Conservation (phyloP, 2,797 vertebrate genomes). For the Discoglossus pictus region DNA sequence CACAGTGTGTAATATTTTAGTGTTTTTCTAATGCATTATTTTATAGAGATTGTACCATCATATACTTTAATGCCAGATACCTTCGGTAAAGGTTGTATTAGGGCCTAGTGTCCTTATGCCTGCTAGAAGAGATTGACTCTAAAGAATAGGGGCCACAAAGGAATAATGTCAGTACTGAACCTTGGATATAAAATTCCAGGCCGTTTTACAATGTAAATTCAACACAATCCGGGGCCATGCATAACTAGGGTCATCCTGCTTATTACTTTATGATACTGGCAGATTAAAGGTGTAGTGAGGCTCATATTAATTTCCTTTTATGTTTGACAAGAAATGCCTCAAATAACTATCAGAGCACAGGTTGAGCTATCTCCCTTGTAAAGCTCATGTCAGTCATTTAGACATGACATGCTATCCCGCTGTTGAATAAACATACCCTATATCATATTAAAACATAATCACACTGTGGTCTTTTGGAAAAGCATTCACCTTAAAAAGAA, state of each 20-base stretch:
- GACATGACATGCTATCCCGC: conserved; percentile 71
- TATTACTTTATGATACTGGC: conserved; percentile 81
- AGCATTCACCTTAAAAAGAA: conserved; percentile 36
- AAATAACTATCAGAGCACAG: conserved; percentile 71
- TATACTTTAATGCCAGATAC: too few species aligned
- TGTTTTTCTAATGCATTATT: too few species aligned
- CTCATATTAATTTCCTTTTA: conserved; percentile 83
- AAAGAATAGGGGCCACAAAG: background rate
- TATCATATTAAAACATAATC: conserved; percentile 71
- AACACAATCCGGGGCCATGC: conserved; percentile 67
- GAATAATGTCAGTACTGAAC: conserved; percentile 19
- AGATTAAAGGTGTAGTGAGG: conserved; percentile 75
- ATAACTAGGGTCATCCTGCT: conserved; percentile 66
- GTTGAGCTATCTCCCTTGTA: conserved; percentile 75
- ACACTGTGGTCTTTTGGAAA: conserved; percentile 46
- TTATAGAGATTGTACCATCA: background rate
- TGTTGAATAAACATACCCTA: conserved; percentile 76
- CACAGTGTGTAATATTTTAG: too few species aligned
- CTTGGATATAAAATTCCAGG: conserved; percentile 48
- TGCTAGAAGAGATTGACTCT: background rate
- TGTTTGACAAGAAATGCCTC: conserved; percentile 84
- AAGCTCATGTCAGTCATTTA: conserved; percentile 79
- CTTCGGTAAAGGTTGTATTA: too few species aligned
- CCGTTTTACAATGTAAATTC: conserved; percentile 78
- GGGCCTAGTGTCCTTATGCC: too few species aligned